Evolutionary conservation across 2,888 invertebrate species (phyloP).

Genomic region (Gastrophysa polygoni): DNA sequence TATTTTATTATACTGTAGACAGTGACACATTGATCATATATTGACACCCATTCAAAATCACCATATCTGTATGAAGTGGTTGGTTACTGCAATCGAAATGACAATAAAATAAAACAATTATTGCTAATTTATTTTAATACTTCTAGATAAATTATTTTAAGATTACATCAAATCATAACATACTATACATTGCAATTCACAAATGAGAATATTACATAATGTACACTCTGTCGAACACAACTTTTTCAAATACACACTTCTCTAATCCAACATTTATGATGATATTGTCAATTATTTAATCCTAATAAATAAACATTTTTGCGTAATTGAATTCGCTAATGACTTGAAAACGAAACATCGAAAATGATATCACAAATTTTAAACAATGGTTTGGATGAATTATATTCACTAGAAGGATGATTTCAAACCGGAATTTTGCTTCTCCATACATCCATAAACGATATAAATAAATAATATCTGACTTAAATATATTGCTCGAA

Average conservation of each 20-base stretch:
- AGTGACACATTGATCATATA: no score
- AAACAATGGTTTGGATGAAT: background rate
- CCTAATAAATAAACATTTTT: constrained; percentile 17
- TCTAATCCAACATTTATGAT: constrained; percentile 20
- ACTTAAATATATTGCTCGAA: no score
- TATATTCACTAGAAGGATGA: no score
- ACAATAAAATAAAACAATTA: background rate
- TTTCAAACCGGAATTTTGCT: no score
- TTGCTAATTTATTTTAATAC: background rate
- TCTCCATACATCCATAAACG: no score
- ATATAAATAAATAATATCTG: no score
- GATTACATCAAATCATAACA: background rate
- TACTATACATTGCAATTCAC: background rate
- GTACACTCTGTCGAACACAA: constrained; percentile 20
- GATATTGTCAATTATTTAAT: constrained; percentile 31
- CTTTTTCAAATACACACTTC: constrained; percentile 18
- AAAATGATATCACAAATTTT: background rate
- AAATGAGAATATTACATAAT: constrained; percentile 16
- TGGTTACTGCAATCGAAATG: background rate
- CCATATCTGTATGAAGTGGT: no score
- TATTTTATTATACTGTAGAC: no score
- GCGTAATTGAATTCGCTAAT: no score
- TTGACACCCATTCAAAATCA: no score
- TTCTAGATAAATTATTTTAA: background rate
- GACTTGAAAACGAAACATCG: background rate